A percentile compares a stretch with the other conserved stretches of the same genome.
Evolutionary conservation across 2,797 vertebrate genomes (phyloP).

Genomic region (Coccyzus lansbergi): DNA sequence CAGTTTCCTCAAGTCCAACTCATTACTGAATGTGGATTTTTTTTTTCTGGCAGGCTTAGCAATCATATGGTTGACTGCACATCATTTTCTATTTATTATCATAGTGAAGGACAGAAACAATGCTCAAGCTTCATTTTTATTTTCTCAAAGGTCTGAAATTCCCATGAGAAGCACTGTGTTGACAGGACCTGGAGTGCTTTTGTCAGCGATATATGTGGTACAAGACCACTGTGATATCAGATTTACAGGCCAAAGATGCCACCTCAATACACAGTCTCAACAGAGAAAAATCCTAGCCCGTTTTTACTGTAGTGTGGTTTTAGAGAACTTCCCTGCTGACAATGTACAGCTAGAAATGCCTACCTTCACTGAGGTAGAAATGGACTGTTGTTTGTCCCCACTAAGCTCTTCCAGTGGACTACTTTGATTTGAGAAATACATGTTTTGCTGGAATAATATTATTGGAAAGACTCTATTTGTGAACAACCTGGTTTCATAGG

Average conservation of each 20-base stretch:
- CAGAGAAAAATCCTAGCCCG: not conserved
- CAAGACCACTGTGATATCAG: not conserved
- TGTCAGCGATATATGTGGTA: not conserved
- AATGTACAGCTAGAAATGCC: not conserved
- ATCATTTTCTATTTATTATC: not conserved
- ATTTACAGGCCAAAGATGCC: not conserved
- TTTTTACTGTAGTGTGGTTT: not conserved
- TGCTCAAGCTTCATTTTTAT: not conserved
- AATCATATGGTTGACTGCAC: not conserved
- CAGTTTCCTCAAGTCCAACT: not conserved
- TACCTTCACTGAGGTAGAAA: not conserved
- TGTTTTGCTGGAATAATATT: not conserved
- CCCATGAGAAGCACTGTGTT: not conserved
- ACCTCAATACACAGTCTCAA: not conserved
- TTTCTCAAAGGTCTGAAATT: not conserved
- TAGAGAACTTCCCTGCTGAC: not conserved
- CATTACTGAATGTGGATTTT: not conserved
- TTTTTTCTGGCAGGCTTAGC: not conserved
- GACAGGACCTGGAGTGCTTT: not conserved
- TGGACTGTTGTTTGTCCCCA: not conserved
- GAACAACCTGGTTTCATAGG: not conserved
- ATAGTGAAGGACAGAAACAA: accelerated
- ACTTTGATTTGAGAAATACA: not conserved
- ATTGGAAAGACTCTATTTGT: not conserved
- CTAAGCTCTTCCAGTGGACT: not conserved